These are phyloP conservation scores for Sipunculus nudus DNA, from an alignment of 2,888 invertebrate species.

Conservation along the genomic window DNA sequence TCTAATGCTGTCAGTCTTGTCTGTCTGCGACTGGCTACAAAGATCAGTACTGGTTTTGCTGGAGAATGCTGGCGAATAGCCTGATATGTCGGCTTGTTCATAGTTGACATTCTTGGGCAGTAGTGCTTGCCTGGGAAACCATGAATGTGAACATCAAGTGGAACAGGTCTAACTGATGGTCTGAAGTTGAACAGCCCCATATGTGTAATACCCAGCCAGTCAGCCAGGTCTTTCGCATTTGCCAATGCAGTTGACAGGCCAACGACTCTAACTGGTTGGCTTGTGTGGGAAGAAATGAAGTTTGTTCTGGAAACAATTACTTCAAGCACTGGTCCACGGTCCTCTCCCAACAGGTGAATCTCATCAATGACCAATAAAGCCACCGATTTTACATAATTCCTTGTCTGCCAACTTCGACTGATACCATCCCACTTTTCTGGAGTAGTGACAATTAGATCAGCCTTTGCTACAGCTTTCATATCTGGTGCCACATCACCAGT, in stretches of 20 bases:
- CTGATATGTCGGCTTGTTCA: slow-evolving; percentile 98
- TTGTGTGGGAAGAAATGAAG: slow-evolving; percentile 91
- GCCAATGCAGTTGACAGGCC: slow-evolving; percentile 98
- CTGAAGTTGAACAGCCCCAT: slow-evolving; percentile 97
- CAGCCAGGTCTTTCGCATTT: slow-evolving; percentile 94
- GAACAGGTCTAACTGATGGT: slow-evolving; percentile 97
- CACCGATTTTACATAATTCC: slow-evolving; percentile 89
- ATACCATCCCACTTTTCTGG: slow-evolving; percentile 99
- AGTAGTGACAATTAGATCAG: slow-evolving; percentile 96
- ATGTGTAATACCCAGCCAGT: slow-evolving; percentile 88
- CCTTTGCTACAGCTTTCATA: slow-evolving; percentile 80
- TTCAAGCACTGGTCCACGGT: slow-evolving; percentile 78
- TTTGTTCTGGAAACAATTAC: slow-evolving; percentile 98
- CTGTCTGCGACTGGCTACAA: slow-evolving; percentile 93
- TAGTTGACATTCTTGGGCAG: slow-evolving; percentile 98
- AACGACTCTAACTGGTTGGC: slow-evolving; percentile 83
- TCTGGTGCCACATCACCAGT: slow-evolving; percentile 94
- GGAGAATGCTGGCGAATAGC: slow-evolving; percentile 93
- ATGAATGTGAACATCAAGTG: slow-evolving; percentile 90
- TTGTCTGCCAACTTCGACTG: slow-evolving; percentile 96
- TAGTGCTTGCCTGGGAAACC: slow-evolving; percentile 98
- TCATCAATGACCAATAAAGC: slow-evolving; percentile 96
- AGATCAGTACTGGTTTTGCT: slow-evolving; percentile 85
- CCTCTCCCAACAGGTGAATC: slow-evolving; percentile 90
- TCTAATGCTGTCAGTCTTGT: slow-evolving; percentile 96